A percentile compares a stretch with the other conserved stretches of the same genome.
Evolutionary conservation across 2,113 vertebrate genomes (phyloP).

Genomic region (Alethe castanea): DNA sequence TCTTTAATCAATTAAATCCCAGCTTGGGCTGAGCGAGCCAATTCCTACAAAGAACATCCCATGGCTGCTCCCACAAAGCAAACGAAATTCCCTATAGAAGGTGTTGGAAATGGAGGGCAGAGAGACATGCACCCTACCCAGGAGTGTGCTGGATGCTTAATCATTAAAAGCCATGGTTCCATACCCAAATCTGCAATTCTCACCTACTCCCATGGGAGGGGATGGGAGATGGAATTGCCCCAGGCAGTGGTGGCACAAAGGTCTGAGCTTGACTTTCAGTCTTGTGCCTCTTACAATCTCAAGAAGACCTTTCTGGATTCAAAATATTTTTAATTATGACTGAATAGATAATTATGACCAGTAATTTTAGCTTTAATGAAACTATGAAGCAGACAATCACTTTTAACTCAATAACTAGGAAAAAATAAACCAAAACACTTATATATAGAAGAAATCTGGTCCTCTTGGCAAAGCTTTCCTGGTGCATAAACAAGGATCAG

Average conservation of each 20-base stretch:
- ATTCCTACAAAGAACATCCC: background rate
- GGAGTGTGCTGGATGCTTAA: background rate
- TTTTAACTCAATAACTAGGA: background rate
- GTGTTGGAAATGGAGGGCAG: background rate
- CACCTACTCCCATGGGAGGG: accelerated
- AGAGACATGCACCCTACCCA: background rate
- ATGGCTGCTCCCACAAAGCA: background rate
- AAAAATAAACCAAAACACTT: background rate
- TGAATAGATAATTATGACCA: background rate
- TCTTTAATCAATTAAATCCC: background rate
- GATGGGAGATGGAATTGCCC: background rate
- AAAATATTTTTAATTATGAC: background rate
- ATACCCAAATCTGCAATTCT: background rate
- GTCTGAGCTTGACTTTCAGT: background rate
- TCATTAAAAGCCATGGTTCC: background rate
- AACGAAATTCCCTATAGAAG: accelerated
- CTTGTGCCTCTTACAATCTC: background rate
- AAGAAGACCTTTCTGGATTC: background rate
- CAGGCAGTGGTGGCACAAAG: background rate
- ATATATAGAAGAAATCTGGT: background rate
- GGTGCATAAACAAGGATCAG: background rate
- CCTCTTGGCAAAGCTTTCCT: background rate
- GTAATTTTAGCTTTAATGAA: background rate
- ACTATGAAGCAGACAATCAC: background rate
- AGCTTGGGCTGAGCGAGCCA: background rate